Evolutionary conservation across 2,113 vertebrate genomes (phyloP), one percentile per base, ranked within the genome.

Genomic region (Heliornis fulica): DNA sequence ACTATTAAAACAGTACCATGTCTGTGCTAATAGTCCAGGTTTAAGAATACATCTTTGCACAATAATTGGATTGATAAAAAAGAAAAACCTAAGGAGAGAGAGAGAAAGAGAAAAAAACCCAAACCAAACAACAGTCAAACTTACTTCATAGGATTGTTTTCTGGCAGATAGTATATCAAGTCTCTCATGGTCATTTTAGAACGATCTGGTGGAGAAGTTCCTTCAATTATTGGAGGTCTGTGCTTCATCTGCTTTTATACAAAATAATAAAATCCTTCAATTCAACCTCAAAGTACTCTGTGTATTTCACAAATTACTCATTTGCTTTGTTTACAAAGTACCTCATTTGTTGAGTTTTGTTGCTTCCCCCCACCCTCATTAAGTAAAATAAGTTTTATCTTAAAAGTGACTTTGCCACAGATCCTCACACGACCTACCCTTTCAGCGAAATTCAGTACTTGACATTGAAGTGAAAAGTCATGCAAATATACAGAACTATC

Each of bases 161-260:
- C 83, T 15, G 99, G 99, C 16, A 99, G 96, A 87, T 99, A 99
- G 96, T 99, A 99, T 96, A 99, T 99, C 48, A 99, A 98, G 87
- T 99, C 99, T 94, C 99, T 98, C 99, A 99, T 99, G 29, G 98
- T 99, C 99, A 99, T 99, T 98, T 99, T 99, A 94, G 99, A 98
- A 83, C 98, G 99, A 97, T 99, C 99, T 89, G 97, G 97, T 75
- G 95, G 97, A 46, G 71, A 92, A 64, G 87, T 93, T 41, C 87
- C 97, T 96, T 99, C 98, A 51, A 96, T 98, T 50, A 94, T 31
- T 5, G 94, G 72, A 96, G 96, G 98, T 78, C 98, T 98, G 68
- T 95, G 98, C 78, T 97, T 97, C 96, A 97, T 98, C 82, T 98
- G 97, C 91, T 98, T 98, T 92, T 98, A 95, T 20, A 98, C 9